Evolutionary conservation across 2,797 vertebrate species (phyloP).

Genomic region (Pipistrellus pipistrellus): DNA sequence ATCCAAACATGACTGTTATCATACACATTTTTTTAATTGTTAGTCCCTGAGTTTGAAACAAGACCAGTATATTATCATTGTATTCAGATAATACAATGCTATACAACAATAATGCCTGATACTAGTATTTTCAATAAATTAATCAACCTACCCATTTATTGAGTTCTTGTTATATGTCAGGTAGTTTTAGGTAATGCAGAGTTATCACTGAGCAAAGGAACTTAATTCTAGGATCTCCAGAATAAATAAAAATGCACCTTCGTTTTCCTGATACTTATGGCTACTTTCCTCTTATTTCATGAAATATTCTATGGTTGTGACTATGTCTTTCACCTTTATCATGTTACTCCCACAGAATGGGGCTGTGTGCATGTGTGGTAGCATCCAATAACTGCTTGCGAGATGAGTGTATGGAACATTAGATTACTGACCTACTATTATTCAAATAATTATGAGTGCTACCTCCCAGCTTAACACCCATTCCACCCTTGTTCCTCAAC

Average conservation of each 20-base stretch:
- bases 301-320: not conserved
- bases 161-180: not conserved
- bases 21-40: not conserved
- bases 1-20: not conserved
- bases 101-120: not conserved
- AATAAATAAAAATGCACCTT: not conserved
- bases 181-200: not conserved
- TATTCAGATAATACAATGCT: not conserved
- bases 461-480: not conserved
- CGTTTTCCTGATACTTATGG: not conserved
- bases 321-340: not conserved
- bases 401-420: not conserved
- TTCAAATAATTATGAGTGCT: not conserved
- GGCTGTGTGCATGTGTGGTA: not conserved
- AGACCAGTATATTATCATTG: not conserved
- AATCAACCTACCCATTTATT: not conserved
- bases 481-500: not conserved
- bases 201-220: conserved; percentile 2
- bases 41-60: not conserved
- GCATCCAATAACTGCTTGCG: not conserved
- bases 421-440: not conserved
- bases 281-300: conserved; percentile 38
- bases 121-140: conserved; percentile 14
- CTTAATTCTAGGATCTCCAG: not conserved
- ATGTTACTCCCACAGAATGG: not conserved